These are phyloP conservation scores for Eurypyga helias DNA, from an alignment of 2,113 vertebrate species.

Conservation along the genomic window DNA sequence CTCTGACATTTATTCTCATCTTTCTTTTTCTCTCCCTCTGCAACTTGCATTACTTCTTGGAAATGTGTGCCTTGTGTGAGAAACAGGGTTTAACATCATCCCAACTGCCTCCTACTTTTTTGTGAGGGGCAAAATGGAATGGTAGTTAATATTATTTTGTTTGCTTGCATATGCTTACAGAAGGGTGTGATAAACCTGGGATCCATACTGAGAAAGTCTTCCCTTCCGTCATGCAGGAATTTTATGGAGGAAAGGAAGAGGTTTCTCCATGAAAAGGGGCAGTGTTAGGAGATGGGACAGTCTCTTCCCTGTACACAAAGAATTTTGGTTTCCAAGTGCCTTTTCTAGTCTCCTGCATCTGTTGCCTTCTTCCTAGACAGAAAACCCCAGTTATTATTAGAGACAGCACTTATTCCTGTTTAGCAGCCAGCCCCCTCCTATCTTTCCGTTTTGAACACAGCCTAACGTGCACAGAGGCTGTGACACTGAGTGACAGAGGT, in stretches of 20 bases:
- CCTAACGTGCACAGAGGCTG: not conserved
- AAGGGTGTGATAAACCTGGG: not conserved
- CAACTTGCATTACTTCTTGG: not conserved
- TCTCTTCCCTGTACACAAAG: not conserved
- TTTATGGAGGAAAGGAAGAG: not conserved
- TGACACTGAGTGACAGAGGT: not conserved
- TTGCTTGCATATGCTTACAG: not conserved
- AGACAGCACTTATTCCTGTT: not conserved
- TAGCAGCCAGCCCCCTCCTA: not conserved
- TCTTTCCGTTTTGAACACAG: not conserved
- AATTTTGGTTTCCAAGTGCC: not conserved
- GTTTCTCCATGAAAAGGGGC: not conserved
- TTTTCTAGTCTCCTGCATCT: not conserved
- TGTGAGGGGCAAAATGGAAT: not conserved
- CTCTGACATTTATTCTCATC: not conserved
- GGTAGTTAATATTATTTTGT: not conserved
- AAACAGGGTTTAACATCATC: not conserved
- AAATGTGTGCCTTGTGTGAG: not conserved
- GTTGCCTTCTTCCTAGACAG: not conserved
- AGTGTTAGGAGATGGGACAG: not conserved
- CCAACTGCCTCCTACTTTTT: not conserved
- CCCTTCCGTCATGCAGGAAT: not conserved
- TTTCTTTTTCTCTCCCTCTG: not conserved
- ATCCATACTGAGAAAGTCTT: not conserved
- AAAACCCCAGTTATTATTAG: not conserved